Evolutionary conservation across 2,888 invertebrate genomes (phyloP), one percentile per base, ranked within the genome.

Genomic region (Meloe dianella): DNA sequence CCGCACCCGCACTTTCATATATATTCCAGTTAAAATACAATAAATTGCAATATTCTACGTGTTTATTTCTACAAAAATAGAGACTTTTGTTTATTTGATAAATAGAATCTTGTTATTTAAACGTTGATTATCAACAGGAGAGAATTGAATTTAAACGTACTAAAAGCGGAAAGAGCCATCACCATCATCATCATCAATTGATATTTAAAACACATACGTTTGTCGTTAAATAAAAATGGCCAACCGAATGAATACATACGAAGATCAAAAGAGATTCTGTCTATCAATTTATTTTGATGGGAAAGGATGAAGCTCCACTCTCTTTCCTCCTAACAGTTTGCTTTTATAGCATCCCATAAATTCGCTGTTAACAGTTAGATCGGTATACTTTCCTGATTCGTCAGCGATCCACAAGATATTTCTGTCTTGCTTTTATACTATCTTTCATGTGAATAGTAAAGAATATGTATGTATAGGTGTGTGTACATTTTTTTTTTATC

Each of bases 11-110:
- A 67, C 70, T 71, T 66, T 69, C 70, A 72, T 73, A 73, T n/a
- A n/a, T 73, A 73, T 73, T 70, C 70, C 66, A 67, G 68, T 73
- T 72, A 71, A 72, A 71, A 70, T 69, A 71, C 64, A 66, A 71
- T 73, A 72, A 72, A 73, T 73, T 71, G 66, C 70, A 38, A 62
- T 58, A 63, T 60, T 47, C 20, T 47, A 20, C 47, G 47, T 20
- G 47, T 47, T 47, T 20, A 20, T 47, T 47, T 20, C 20, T 14
- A 38, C 14, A 38, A 38, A 38, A 38, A 38, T 38, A n/a, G 32
- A 32, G 12, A 32, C 32, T 32, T 32, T 30, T 12, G 54, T 57
- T 60, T 64, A 30, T 64, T 60, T 29, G 56, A 64, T 56, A 4
- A 27, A 27, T 2, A 27, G 27, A 27, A 27, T 27, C 27, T 27